phyloP scores from a whole-genome alignment of 2,888 invertebrate genomes.

The Papilio elwesi region DNA sequence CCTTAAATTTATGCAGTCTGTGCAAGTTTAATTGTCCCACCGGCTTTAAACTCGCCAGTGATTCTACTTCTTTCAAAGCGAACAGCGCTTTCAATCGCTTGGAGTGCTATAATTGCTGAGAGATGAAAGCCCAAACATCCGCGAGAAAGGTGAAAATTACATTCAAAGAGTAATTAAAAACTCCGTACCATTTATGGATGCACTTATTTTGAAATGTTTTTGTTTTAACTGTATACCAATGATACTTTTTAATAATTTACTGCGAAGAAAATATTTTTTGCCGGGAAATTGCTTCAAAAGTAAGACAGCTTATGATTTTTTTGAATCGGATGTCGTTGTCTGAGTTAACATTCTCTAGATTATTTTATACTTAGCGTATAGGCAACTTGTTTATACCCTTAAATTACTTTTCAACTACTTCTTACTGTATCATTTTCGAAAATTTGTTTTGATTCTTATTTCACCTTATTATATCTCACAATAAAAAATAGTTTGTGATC shows the following conservation, averaged over 20 bases:
- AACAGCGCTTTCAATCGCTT: constrained; percentile 13
- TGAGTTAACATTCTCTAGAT: neutral
- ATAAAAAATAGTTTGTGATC: too few relatives aligned
- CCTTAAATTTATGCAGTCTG: constrained; percentile 1
- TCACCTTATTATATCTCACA: too few relatives aligned
- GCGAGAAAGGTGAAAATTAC: constrained; percentile 24
- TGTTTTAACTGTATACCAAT: neutral
- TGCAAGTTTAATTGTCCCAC: constrained; percentile 18
- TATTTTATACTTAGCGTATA: too few relatives aligned
- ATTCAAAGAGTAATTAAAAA: constrained; percentile 31
- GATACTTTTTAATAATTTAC: neutral
- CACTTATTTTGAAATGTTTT: constrained; percentile 16
- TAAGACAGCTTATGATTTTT: too few relatives aligned
- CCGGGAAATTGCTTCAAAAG: too few relatives aligned
- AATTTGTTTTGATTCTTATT: too few relatives aligned
- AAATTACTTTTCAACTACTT: too few relatives aligned
- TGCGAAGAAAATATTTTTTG: too few relatives aligned
- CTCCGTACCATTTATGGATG: constrained; percentile 12
- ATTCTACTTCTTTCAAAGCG: constrained; percentile 12
- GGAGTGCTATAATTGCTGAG: constrained; percentile 12
- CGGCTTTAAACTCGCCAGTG: constrained; percentile 7
- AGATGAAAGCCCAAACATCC: constrained; percentile 23
- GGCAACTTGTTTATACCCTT: too few relatives aligned
- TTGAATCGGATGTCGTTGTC: too few relatives aligned
- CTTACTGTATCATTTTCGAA: too few relatives aligned